Base-by-base conservation (phyloP, 2,113 vertebrate species). In the Oplegnathus fasciatus region DNA sequence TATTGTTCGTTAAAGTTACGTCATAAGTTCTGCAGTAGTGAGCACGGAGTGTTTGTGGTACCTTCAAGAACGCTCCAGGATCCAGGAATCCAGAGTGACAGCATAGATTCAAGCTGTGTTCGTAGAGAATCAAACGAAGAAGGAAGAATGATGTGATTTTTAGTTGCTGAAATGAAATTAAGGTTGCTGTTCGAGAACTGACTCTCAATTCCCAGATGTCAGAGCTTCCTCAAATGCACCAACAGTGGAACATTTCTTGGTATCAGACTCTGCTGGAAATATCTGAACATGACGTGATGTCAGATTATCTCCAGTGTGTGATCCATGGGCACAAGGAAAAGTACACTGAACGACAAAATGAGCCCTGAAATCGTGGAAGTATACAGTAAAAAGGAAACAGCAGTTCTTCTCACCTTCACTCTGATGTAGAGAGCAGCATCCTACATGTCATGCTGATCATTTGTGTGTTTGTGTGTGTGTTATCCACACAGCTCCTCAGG, bases 401-500 rank as follows among this genome's bases (percentile, higher is more conserved):
- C n/a, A 0, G n/a, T 18, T 58, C 24, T n/a, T n/a, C 40, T 11
- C 40, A 11, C 40, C 40, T 42, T 10, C 40, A 42, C 40, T 42
- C 40, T 42, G 40, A 26, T 73, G 6, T n/a, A 64, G 44, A 65
- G 30, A 44, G 28, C 11, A 44, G 30, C 18, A 44, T 67, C 24
- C 9, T 28, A 17, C 65, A 30, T 69, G 52, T 30, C 37, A 40
- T 37, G 40, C 65, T 70, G 13, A 73, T 37, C 6, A 46, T 46
- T 46, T 72, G 54, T 61, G 11, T 75, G 13, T n/a, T n/a, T 73
- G 37, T 52, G 54, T 26, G 50, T 77, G 15, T 75, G 30, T 82
- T 4, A 17, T 83, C n/a, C 22, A 2, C 62, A 6, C 94, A 98
- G 97, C 95, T 79, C 94, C 95, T 1, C 95, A 96, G 44, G 96